Percentiles rank a stretch among this genome's conserved stretches.
Evolutionary conservation across 2,113 vertebrate genomes (phyloP).

Genomic region (Halichoerus grypus): DNA sequence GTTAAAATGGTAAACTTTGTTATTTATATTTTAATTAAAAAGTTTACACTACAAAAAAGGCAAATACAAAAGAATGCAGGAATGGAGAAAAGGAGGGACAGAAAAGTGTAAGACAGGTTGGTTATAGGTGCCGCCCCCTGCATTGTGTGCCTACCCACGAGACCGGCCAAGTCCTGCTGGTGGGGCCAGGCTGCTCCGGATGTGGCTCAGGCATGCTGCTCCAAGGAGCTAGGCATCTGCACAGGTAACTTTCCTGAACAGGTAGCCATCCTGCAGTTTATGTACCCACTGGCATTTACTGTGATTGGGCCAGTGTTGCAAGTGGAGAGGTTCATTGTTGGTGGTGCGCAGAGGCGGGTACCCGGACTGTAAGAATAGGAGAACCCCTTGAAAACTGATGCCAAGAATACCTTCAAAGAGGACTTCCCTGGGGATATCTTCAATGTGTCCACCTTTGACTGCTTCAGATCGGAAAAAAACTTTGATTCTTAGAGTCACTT

Average conservation of each 20-base stretch:
- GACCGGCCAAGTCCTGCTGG: neutral
- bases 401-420: constrained; percentile 93
- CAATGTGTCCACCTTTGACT: constrained; percentile 92
- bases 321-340: constrained; percentile 92
- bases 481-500: constrained; percentile 93
- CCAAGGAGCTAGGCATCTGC: neutral
- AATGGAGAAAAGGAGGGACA: neutral
- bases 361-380: constrained; percentile 94
- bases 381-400: constrained; percentile 95
- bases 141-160: neutral
- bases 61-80: neutral
- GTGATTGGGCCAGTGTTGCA: constrained; percentile 92
- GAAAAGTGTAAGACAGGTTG: neutral
- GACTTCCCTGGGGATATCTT: constrained; percentile 94
- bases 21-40: neutral
- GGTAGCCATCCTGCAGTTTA: constrained; percentile 91
- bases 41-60: neutral
- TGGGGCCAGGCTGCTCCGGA: neutral
- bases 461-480: constrained; percentile 93
- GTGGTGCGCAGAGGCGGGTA: constrained; percentile 96
- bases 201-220: neutral
- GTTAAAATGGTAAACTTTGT: neutral
- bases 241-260: constrained; percentile 92
- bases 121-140: neutral
- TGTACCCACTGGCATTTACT: constrained; percentile 93